Evolutionary conservation across 2,797 vertebrate genomes (phyloP), one percentile per base, ranked within the genome.

Genomic region (Enteromius radiatus): DNA sequence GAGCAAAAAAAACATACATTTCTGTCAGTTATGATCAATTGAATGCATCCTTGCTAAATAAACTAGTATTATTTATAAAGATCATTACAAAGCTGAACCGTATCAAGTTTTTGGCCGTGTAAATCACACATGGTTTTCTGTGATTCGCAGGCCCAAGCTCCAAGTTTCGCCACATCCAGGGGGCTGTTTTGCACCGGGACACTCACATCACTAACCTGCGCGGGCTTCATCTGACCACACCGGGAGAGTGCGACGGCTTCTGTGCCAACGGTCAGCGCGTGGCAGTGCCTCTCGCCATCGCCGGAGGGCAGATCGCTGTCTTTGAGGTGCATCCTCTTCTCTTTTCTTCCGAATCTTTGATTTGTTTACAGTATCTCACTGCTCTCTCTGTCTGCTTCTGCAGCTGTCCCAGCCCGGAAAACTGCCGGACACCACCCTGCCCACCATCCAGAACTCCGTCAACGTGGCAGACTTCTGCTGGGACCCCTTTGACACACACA

Each of bases 131-230:
- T 31, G 11, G 28, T 10, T 61, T 47, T 63, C 33, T 23, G 8
- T 5, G 36, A 59, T 52, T 71, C 14, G 41, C 88, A 99, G 98
- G 97, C n/a, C 94, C 95, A n/a, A 96, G 92, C 85, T 98, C 97
- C 33, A 97, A 96, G 88, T 97, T 97, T 87, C 95, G 98, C 80
- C 98, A 99, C 26, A 43, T 96, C 17, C 96, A 97, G 90, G 97
- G 97, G 3, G 83, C 82, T 0, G 91, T 97, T 82, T 93, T 96
- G 89, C 98, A 98, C 90, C 94, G 96, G 2, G 95, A 96, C 94
- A 95, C 91, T 2, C 97, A 99, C 91, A 94, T 99, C 92, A 97
- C 96, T 90, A 99, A 98, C 92, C 93, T 99, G 87, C 95, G 94
- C 1, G 94, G 94, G 28, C 95, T 99, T 87, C 98, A 95, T 92